These are phyloP conservation scores for Centruroides sculpturatus DNA, from an alignment of 1,140 invertebrate genomes.

Conservation along the genomic window DNA sequence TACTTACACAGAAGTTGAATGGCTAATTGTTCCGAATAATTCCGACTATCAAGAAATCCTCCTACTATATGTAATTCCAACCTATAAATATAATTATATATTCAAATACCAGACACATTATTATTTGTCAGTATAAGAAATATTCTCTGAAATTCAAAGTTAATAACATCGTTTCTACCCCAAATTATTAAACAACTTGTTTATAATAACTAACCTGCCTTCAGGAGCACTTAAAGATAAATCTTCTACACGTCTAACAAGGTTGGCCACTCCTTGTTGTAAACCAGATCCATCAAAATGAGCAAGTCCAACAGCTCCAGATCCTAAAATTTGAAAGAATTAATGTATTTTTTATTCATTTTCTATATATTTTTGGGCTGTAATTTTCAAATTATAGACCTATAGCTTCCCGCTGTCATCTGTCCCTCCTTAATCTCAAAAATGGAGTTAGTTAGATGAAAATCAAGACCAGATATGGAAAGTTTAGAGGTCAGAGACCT, in stretches of 20 bases:
- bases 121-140: too few species aligned
- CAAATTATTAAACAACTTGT: background rate
- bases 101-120: too few species aligned
- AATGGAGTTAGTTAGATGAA: too few species aligned
- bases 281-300: slow-evolving; percentile 79
- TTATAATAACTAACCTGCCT: slow-evolving; percentile 35
- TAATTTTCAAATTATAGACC: too few species aligned
- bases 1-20: slow-evolving; percentile 75
- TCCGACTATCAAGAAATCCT: slow-evolving; percentile 66
- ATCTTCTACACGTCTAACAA: slow-evolving; percentile 67
- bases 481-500: too few species aligned
- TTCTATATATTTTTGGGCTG: too few species aligned
- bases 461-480: too few species aligned
- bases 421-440: too few species aligned
- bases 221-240: slow-evolving; percentile 62
- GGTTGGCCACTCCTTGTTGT: slow-evolving; percentile 52
- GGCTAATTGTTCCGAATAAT: slow-evolving; percentile 76
- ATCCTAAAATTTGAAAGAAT: slow-evolving; percentile 39
- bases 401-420: too few species aligned
- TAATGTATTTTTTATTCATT: too few species aligned
- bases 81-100: background rate
- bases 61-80: slow-evolving; percentile 77
- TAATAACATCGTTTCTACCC: too few species aligned
- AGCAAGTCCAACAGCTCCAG: slow-evolving; percentile 66
- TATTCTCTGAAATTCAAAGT: too few species aligned